Percentiles rank a stretch among this genome's conserved stretches.
Evolutionary conservation across 2,113 vertebrate species (phyloP).

Genomic region (Progne subis): DNA sequence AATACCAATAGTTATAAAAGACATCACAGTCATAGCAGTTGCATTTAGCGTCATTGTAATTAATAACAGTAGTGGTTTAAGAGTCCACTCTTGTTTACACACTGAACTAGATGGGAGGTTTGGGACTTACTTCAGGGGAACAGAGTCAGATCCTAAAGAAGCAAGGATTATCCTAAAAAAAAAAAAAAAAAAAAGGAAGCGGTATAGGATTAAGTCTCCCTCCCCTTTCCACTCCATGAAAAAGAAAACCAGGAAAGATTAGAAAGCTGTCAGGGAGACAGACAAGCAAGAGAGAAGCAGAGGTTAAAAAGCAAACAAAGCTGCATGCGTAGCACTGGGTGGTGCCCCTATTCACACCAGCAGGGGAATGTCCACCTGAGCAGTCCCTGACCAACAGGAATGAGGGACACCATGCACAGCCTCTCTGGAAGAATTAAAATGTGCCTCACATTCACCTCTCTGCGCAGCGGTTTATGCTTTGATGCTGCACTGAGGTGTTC

Average conservation of each 20-base stretch:
- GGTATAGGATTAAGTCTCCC: background rate
- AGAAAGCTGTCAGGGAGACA: slow-evolving; percentile 8
- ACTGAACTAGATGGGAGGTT: slow-evolving; percentile 1
- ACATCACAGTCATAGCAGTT: background rate
- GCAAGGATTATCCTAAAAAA: background rate
- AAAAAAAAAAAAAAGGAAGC: background rate
- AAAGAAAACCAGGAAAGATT: slow-evolving; percentile 49
- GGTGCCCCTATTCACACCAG: background rate
- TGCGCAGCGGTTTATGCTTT: background rate
- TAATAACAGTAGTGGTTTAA: background rate
- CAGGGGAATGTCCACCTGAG: background rate
- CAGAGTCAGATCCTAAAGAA: slow-evolving; percentile 14
- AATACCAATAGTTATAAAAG: background rate
- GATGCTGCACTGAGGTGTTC: background rate
- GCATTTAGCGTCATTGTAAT: background rate
- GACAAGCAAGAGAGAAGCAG: background rate
- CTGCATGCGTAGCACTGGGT: background rate
- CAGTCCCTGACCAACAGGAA: accelerated
- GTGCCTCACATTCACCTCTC: background rate
- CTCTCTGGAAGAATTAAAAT: background rate
- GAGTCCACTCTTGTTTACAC: background rate
- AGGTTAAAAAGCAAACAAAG: slow-evolving; percentile 36
- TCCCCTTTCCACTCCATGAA: background rate
- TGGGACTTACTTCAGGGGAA: slow-evolving; percentile 4
- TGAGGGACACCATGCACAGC: background rate